phyloP scores from a whole-genome alignment of 2,797 vertebrate genomes.

The Cirrhinus mrigala region DNA sequence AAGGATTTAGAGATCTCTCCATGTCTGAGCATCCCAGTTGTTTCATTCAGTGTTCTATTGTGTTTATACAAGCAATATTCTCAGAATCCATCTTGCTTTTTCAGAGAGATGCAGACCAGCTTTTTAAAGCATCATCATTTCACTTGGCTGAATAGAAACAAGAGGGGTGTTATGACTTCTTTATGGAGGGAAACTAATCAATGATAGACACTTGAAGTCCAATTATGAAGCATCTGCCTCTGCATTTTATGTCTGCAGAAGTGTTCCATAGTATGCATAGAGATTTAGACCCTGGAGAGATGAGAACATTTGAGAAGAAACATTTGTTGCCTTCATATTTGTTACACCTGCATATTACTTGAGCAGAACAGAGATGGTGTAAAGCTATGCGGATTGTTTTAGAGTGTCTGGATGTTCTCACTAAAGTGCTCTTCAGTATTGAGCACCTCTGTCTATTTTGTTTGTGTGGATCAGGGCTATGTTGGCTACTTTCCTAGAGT shows the following conservation, averaged over 20 bases:
- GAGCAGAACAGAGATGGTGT: neutral
- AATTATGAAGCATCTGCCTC: slow-evolving; percentile 21
- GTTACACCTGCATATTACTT: neutral
- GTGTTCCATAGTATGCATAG: neutral
- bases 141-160: slow-evolving; percentile 9
- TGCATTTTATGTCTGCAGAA: neutral
- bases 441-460: neutral
- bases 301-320: slow-evolving; percentile 8
- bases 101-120: neutral
- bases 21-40: neutral
- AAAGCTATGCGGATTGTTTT: neutral
- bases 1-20: neutral
- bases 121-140: slow-evolving; percentile 32
- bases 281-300: neutral
- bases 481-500: slow-evolving; percentile 5
- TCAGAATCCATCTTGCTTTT: neutral
- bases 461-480: slow-evolving; percentile 14
- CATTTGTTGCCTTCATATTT: neutral
- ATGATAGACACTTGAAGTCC: slow-evolving; percentile 26
- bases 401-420: neutral
- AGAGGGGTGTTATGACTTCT: neutral
- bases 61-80: neutral
- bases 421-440: neutral
- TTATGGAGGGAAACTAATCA: slow-evolving; percentile 25
- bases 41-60: slow-evolving; percentile 1